phyloP scores from a whole-genome alignment of 1,140 invertebrate species.

The Lordiphosa clarofinis region DNA sequence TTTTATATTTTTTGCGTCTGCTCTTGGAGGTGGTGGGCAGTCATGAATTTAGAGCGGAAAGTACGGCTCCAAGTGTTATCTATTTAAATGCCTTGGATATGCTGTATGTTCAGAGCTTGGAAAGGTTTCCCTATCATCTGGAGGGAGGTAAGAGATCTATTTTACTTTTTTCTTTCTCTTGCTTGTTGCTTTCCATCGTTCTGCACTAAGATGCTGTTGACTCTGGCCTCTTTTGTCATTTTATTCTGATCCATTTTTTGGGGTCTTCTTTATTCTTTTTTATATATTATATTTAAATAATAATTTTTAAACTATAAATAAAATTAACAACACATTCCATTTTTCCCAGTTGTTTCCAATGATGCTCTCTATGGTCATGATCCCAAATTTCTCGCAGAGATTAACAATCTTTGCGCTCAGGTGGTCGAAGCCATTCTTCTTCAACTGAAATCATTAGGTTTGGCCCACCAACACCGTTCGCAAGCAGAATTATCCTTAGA shows the following conservation, averaged over 20 bases:
- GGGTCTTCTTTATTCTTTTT: too few species aligned
- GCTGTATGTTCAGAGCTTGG: conserved; percentile 67
- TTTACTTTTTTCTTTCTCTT: too few species aligned
- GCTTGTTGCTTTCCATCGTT: too few species aligned
- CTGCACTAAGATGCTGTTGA: too few species aligned
- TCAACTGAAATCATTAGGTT: conserved; percentile 85
- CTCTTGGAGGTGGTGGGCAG: conserved; percentile 88
- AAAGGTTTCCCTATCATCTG: conserved; percentile 72
- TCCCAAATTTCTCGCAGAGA: conserved; percentile 89
- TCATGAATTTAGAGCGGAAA: conserved; percentile 84
- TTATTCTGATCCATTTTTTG: too few species aligned
- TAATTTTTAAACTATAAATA: too few species aligned
- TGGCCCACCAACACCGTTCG: conserved; percentile 82
- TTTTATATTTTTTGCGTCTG: conserved; percentile 87
- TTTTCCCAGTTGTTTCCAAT: conserved; percentile 89
- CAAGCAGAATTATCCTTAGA: conserved; percentile 87
- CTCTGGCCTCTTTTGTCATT: too few species aligned
- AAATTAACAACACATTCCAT: not conserved
- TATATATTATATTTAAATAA: too few species aligned
- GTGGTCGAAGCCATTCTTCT: conserved; percentile 89
- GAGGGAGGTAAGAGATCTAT: conserved; percentile 45
- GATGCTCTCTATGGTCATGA: conserved; percentile 95
- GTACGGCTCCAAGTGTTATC: conserved; percentile 82
- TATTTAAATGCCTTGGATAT: conserved; percentile 82
- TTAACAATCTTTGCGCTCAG: conserved; percentile 88